Evolutionary conservation across 1,140 invertebrate species (phyloP), one percentile per base, ranked within the genome.

Genomic region (Drosophila kikkawai): DNA sequence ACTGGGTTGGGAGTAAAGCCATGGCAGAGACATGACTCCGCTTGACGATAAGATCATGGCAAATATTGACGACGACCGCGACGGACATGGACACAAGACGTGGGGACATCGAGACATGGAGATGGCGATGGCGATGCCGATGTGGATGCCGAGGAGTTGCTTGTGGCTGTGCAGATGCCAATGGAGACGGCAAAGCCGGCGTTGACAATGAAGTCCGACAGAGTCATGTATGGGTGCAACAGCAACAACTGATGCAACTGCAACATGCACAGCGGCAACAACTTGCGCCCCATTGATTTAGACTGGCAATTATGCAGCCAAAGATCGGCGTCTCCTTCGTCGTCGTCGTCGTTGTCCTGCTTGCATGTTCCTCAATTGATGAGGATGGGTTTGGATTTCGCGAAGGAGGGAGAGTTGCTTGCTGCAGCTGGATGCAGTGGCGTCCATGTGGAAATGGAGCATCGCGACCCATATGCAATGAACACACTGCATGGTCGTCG

Each of bases 21-120:
- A 88, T 87, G 84, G 85, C 85, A 84, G 81, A 86, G 81, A 90
- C 85, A 90, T 88, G 85, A 90, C 84, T 87, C 76, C 66, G 63
- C 80, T 80, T 76, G 85, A 85, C 79, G 85, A 90, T 90, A 90
- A 90, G 85, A 90, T 90, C 85, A 90, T 85, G 84, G 84, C 84
- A 87, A 87, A 87, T 87, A 87, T 87, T 87, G 84, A 88, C 73
- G 84, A 87, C 78, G 66, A 82, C 80, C 75, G 65, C 44, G 78
- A 83, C 75, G 68, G 60, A 71, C 60, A 79, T 60, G 68, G 80
- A 67, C 67, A 70, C 50, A 56, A 70, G 67, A 67, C 67, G 67
- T 65, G 63, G 67, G 63, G 63, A 66, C 61, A 65, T 39, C 26
- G 61, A 37, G 66, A 71, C 63, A 58, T 48, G 60, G 57, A 53